Percentiles rank a stretch among this genome's conserved stretches.
Conservation (phyloP, 2,888 invertebrate species). For the Quadroppia sp. region DNA sequence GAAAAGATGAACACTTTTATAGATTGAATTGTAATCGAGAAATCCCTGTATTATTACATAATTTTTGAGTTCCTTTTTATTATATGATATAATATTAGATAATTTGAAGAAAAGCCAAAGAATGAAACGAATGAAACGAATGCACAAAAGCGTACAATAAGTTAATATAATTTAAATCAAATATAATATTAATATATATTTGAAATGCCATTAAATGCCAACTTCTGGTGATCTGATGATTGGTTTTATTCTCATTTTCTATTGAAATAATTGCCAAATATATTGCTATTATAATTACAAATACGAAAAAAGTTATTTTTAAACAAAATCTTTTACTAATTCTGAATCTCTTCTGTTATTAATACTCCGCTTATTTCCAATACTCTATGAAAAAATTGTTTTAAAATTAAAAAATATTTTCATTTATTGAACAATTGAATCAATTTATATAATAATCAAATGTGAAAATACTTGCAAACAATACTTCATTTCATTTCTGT, state of each 20-base stretch:
- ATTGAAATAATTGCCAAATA: constrained; percentile 17
- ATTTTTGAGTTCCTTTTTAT: constrained; percentile 22
- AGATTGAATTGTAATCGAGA: background rate
- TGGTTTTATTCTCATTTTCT: background rate
- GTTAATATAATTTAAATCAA: constrained; percentile 14
- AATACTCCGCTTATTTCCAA: constrained; percentile 19
- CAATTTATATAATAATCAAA: too few relatives aligned
- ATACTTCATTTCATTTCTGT: too few relatives aligned
- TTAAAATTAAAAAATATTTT: too few relatives aligned
- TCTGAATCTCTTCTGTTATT: constrained; percentile 33
- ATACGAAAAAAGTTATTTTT: constrained; percentile 3
- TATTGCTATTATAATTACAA: constrained; percentile 5
- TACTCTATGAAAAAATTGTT: background rate
- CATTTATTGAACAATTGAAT: too few relatives aligned
- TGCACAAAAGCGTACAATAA: constrained; percentile 8
- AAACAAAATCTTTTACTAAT: background rate
- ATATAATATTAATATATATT: background rate
- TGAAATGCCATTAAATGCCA: constrained; percentile 11
- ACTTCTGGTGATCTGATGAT: constrained; percentile 27
- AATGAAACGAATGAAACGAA: constrained; percentile 1
- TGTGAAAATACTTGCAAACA: too few relatives aligned
- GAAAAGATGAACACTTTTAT: background rate
- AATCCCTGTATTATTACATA: background rate
- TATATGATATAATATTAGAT: constrained; percentile 8
- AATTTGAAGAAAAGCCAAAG: constrained; percentile 19